Base-by-base conservation (phyloP, 2,797 vertebrate species). In the Alfaro cultratus region DNA sequence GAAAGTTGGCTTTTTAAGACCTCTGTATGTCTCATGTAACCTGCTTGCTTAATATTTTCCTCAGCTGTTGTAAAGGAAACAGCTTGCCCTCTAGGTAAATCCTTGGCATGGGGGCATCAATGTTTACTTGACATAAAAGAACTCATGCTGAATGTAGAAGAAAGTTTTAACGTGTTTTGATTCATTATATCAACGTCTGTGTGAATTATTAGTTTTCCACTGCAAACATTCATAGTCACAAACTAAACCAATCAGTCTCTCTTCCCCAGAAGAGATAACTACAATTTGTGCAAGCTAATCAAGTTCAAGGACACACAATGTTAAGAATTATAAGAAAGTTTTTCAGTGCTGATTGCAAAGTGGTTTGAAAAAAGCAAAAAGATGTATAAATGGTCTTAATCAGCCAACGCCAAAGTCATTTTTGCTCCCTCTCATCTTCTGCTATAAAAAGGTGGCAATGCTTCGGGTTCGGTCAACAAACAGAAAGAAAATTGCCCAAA, bases 261-360 rank as follows among this genome's bases (percentile, higher is more conserved):
- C 45, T 15, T 67, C 31, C 2, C 53, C 64, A 26, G 79, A 85
- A 78, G 79, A 80, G 75, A 87, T 76, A 88, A 86, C 79, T 85
- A 81, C 67, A 87, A 85, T 86, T 86, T 79, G 64, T 80, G 86
- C 51, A 82, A 87, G 51, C 68, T 53, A 64, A 86, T 72, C 53
- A 60, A 82, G 62, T 78, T 72, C 60, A 80, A 78, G 75, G 57
- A 86, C 83, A 85, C 72, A 73, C 74, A 41, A 88, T 79, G 81
- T 86, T 82, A 85, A 91, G 80, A 76, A 86, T 81, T 75, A 53
- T 36, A 76, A 84, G 73, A 39, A 76, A 88, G 80, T 53, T 79
- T 83, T 92, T 87, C 85, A 78, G 71, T 51, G 62, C 79, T 86
- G 84, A 92, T 84, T 87, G 88, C 81, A 76, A 92, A 92, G 87